Conservation (phyloP, 2,113 vertebrate species). For the Gavia stellata region DNA sequence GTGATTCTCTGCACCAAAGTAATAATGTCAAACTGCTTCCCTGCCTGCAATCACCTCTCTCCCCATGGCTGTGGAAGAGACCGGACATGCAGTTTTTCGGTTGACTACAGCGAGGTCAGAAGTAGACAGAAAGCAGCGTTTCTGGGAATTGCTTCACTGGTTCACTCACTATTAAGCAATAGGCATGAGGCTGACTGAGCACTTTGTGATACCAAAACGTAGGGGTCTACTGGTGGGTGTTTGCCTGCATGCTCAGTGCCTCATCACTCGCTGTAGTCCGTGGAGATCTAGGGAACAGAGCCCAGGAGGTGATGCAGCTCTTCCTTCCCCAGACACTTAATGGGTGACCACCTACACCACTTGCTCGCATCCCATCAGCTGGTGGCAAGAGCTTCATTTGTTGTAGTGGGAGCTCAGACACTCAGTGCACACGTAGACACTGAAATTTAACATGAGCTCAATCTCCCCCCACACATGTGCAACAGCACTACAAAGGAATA, state of each 20-base stretch:
- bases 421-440: too few species aligned
- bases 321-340: not conserved
- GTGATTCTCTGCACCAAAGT: not conserved
- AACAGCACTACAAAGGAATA: not conserved
- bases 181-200: not conserved
- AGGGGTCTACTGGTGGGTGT: not conserved
- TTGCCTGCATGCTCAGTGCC: not conserved
- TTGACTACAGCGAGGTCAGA: not conserved
- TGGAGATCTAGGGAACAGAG: not conserved
- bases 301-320: not conserved
- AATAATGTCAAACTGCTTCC: not conserved
- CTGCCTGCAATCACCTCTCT: not conserved
- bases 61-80: not conserved
- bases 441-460: fast-evolving
- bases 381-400: not conserved
- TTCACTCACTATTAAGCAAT: not conserved
- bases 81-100: fast-evolving
- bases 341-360: not conserved
- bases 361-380: not conserved
- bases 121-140: not conserved
- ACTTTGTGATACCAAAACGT: not conserved
- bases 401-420: not conserved
- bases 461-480: not conserved
- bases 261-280: not conserved
- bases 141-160: not conserved